phyloP scores from a whole-genome alignment of 2,113 vertebrate genomes.

The Perognathus longimembris region DNA sequence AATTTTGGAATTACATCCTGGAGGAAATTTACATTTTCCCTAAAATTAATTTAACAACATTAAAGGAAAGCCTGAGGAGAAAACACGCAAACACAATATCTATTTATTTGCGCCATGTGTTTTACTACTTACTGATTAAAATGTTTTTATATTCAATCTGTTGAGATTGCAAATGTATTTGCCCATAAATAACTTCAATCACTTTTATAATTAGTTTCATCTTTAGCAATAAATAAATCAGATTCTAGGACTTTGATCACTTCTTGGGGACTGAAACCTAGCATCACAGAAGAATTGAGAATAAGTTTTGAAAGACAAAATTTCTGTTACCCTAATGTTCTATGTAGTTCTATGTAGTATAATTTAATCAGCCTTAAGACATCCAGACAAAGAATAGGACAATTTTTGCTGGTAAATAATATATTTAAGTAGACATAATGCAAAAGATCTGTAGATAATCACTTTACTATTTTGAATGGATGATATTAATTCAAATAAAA shows the following conservation, averaged over 20 bases:
- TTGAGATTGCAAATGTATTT: slow-evolving; percentile 76
- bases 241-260: slow-evolving; percentile 81
- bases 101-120: slow-evolving; percentile 37
- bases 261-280: slow-evolving; percentile 74
- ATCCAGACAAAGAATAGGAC: neutral
- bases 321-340: neutral
- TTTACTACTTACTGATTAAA: slow-evolving; percentile 70
- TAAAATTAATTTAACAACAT: slow-evolving; percentile 5
- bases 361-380: neutral
- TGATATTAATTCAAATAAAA: slow-evolving; percentile 5
- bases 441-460: neutral
- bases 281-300: slow-evolving; percentile 72
- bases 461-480: neutral
- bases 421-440: neutral
- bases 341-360: neutral
- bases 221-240: slow-evolving; percentile 81
- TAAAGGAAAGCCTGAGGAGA: neutral
- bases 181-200: slow-evolving; percentile 73
- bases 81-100: slow-evolving; percentile 37
- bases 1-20: slow-evolving; percentile 64
- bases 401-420: neutral
- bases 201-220: slow-evolving; percentile 82
- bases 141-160: slow-evolving; percentile 74
- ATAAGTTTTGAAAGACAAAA: slow-evolving; percentile 29
- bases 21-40: neutral